Conservation (phyloP, 1,140 invertebrate species). For the Diploscapter pachys region DNA sequence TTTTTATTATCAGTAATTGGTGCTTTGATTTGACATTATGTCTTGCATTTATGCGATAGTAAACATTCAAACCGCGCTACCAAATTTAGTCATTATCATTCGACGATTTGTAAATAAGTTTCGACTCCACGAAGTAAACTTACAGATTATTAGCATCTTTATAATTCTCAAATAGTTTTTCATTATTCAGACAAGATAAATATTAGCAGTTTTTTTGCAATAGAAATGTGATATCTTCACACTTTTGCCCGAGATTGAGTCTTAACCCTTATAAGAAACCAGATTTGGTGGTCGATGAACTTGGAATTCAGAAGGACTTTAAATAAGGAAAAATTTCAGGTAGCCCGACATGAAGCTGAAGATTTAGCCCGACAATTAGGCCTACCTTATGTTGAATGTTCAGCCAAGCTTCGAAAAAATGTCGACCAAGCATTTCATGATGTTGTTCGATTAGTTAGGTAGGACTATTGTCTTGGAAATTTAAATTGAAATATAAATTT, state of each 20-base stretch:
- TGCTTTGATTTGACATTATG: neutral
- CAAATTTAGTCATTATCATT: too few relatives aligned
- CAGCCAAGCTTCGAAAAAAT: conserved; percentile 88
- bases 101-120: too few relatives aligned
- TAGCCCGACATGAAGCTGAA: conserved; percentile 79
- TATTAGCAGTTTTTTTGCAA: neutral
- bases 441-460: conserved; percentile 80
- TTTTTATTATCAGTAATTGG: neutral
- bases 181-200: neutral
- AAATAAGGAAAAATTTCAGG: conserved; percentile 63
- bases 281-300: neutral
- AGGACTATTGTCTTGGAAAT: conserved; percentile 14
- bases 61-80: neutral
- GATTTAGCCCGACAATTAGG: conserved; percentile 79
- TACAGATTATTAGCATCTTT: too few relatives aligned
- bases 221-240: neutral
- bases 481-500: conserved; percentile 1
- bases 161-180: neutral
- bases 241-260: neutral
- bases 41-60: neutral
- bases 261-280: neutral
- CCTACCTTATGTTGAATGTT: conserved; percentile 90
- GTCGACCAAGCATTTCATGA: conserved; percentile 95
- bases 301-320: neutral
- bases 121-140: too few relatives aligned